These are phyloP conservation scores for Drosophila erecta DNA, from an alignment of 1,140 invertebrate species.

Conservation along the genomic window DNA sequence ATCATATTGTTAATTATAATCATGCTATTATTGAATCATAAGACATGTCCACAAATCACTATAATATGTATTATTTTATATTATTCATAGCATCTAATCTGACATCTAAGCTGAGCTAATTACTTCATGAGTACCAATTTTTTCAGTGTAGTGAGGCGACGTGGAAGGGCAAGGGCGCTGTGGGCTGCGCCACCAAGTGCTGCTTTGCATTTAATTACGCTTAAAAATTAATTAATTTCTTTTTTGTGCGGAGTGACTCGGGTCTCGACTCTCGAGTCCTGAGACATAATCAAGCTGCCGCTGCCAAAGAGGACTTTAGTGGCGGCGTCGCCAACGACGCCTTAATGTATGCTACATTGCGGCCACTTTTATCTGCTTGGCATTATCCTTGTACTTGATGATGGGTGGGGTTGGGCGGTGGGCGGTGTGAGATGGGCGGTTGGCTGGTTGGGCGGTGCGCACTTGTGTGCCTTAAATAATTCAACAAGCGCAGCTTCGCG, in stretches of 20 bases:
- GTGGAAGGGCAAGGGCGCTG: neutral
- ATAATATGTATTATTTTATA: too few relatives aligned
- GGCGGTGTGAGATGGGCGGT: neutral
- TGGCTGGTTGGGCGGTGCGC: conserved; percentile 34
- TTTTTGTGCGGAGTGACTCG: conserved; percentile 60
- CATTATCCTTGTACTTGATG: conserved; percentile 58
- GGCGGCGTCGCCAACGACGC: conserved; percentile 45
- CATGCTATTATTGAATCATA: too few relatives aligned
- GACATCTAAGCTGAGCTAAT: neutral
- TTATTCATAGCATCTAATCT: neutral
- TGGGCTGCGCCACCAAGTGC: conserved; percentile 40
- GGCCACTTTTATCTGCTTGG: conserved; percentile 70
- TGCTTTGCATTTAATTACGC: conserved; percentile 83
- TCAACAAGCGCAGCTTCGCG: conserved; percentile 70
- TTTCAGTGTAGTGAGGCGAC: conserved; percentile 19
- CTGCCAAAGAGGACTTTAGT: conserved; percentile 52
- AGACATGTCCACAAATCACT: too few relatives aligned
- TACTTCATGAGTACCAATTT: neutral
- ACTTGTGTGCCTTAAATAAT: conserved; percentile 80
- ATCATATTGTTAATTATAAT: neutral
- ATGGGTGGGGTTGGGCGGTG: neutral
- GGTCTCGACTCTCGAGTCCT: conserved; percentile 38
- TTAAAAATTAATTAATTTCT: conserved; percentile 83
- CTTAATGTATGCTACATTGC: conserved; percentile 74
- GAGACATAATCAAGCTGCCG: conserved; percentile 76